These are phyloP conservation scores for Myopa testacea DNA, from an alignment of 2,888 invertebrate genomes.

Conservation along the genomic window DNA sequence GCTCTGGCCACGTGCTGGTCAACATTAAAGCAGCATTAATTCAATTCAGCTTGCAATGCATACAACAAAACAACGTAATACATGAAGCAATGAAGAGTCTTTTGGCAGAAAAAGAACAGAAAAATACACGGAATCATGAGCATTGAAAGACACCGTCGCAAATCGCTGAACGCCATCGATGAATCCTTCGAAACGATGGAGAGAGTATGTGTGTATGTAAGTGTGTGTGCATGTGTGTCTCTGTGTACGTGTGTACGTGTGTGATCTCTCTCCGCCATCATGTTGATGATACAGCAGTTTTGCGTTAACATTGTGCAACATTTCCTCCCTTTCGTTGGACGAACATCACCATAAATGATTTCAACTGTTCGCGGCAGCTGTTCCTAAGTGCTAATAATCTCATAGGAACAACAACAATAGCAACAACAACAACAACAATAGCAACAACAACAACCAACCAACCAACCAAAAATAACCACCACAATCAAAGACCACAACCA, in stretches of 20 bases:
- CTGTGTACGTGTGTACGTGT: no score
- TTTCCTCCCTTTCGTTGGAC: not conserved
- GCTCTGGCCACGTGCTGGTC: not conserved
- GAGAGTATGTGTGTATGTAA: not conserved
- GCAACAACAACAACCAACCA: not conserved
- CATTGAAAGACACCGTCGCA: not conserved
- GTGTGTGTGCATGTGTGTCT: not conserved
- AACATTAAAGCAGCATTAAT: not conserved
- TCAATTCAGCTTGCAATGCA: not conserved
- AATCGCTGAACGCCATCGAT: not conserved
- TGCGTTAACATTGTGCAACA: not conserved
- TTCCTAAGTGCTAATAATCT: constrained; percentile 64
- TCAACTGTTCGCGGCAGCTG: constrained; percentile 54
- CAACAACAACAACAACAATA: constrained; percentile 5
- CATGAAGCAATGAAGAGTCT: no score
- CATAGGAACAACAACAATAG: constrained; percentile 50
- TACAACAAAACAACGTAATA: no score
- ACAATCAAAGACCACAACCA: not conserved
- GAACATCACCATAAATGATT: not conserved
- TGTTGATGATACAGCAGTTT: not conserved
- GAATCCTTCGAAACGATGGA: not conserved
- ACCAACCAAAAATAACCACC: not conserved
- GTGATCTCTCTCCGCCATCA: not conserved
- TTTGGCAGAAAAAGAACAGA: not conserved
- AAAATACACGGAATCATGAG: not conserved